These are phyloP conservation scores for Eucriotettix oculatus DNA, from an alignment of 2,888 invertebrate species.

Conservation along the genomic window DNA sequence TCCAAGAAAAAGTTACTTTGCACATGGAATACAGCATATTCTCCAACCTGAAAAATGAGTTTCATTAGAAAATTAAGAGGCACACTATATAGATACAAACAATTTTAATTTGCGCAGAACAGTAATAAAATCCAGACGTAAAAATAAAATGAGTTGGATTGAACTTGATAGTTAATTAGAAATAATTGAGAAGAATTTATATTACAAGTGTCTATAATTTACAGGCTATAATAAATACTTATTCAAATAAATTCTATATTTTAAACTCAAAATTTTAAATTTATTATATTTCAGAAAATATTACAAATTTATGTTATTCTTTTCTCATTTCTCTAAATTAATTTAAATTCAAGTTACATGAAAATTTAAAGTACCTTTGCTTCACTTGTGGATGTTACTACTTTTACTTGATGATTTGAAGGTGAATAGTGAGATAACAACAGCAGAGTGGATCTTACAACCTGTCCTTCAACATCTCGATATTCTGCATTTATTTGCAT, in stretches of 20 bases:
- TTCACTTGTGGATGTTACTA: constrained; percentile 66
- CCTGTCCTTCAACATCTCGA: constrained; percentile 47
- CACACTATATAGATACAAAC: too few species aligned
- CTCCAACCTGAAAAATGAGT: constrained; percentile 50
- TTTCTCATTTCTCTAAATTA: not conserved
- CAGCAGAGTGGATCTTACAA: constrained; percentile 48
- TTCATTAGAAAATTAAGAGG: not conserved
- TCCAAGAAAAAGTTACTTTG: constrained; percentile 82
- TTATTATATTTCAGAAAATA: too few species aligned
- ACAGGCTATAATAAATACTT: too few species aligned
- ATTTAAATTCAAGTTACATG: not conserved
- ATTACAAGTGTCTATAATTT: too few species aligned
- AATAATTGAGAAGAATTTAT: too few species aligned
- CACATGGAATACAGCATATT: constrained; percentile 88
- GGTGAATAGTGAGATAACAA: constrained; percentile 68
- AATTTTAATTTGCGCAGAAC: too few species aligned
- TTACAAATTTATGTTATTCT: too few species aligned
- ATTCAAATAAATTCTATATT: too few species aligned
- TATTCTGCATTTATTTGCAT: constrained; percentile 52
- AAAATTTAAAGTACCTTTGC: constrained; percentile 41
- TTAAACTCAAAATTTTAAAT: too few species aligned
- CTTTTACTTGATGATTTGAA: constrained; percentile 64
- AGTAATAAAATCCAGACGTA: too few species aligned
- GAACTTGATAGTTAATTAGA: too few species aligned
- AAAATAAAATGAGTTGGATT: too few species aligned